Conservation (phyloP, 2,888 invertebrate species). For the Watsonalla cultraria region DNA sequence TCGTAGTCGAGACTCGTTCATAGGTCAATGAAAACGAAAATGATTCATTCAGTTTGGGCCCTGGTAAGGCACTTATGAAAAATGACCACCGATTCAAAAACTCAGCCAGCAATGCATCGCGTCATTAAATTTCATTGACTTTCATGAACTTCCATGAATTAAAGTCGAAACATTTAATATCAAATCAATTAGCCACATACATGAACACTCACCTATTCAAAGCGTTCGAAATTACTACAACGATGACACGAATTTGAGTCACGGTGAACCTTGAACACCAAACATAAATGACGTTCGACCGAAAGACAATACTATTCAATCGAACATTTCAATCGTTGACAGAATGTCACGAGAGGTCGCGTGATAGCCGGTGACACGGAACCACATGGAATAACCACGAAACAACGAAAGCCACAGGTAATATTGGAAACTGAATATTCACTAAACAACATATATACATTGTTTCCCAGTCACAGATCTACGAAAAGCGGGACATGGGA, state of each 20-base stretch:
- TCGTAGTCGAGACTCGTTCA: too few relatives aligned
- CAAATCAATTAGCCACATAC: not conserved
- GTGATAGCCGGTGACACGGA: slow-evolving; percentile 9
- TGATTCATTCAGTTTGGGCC: too few relatives aligned
- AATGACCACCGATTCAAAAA: too few relatives aligned
- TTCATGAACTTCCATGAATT: too few relatives aligned
- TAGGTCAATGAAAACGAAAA: too few relatives aligned
- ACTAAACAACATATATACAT: not conserved
- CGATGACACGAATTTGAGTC: not conserved
- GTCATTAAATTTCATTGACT: too few relatives aligned
- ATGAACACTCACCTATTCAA: not conserved
- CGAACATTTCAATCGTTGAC: slow-evolving; percentile 12
- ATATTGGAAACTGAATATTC: not conserved
- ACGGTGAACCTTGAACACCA: not conserved
- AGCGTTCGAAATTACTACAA: too few relatives aligned
- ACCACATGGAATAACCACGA: not conserved
- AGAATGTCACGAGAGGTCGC: slow-evolving; percentile 11
- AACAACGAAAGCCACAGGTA: not conserved
- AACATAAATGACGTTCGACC: not conserved
- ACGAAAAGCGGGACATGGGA: too few relatives aligned
- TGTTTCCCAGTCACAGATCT: not conserved
- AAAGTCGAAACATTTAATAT: too few relatives aligned
- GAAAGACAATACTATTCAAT: slow-evolving; percentile 21
- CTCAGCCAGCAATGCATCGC: too few relatives aligned
- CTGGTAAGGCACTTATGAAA: too few relatives aligned